Conservation (phyloP, 2,888 invertebrate genomes). For the Idaea biselata region DNA sequence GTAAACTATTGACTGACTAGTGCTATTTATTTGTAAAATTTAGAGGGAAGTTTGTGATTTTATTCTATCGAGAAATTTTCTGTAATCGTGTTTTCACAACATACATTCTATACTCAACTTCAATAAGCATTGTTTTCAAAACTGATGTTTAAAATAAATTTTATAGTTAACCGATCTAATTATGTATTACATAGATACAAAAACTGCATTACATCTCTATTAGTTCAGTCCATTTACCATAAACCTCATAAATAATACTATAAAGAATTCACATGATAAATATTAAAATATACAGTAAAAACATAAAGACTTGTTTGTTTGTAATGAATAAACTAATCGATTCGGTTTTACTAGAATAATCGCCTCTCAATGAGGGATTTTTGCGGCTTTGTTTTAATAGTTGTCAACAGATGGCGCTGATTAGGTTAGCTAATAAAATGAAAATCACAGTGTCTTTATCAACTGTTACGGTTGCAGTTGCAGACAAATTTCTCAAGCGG, state of each 20-base stretch:
- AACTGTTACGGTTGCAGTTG: conserved; percentile 2
- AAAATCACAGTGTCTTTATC: neutral
- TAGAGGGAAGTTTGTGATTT: too few species aligned
- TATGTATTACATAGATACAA: neutral
- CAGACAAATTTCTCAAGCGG: conserved; percentile 15
- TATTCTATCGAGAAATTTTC: too few species aligned
- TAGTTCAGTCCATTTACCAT: conserved; percentile 11
- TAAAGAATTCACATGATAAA: conserved; percentile 22
- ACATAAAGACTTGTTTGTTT: conserved; percentile 20
- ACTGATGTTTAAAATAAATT: too few species aligned
- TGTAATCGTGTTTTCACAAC: too few species aligned
- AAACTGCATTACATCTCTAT: conserved; percentile 5
- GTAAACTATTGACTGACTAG: too few species aligned
- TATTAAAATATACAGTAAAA: conserved; percentile 26
- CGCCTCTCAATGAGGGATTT: conserved; percentile 8
- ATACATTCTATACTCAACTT: too few species aligned
- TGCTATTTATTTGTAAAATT: too few species aligned
- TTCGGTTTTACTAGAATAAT: conserved; percentile 20
- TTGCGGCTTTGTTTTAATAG: neutral
- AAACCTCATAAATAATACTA: conserved; percentile 15
- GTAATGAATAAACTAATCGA: conserved; percentile 27
- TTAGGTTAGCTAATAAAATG: neutral
- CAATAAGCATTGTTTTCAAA: too few species aligned
- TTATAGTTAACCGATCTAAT: neutral
- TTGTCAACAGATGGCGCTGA: neutral